Conservation (phyloP, 2,797 vertebrate genomes). For the Parauchenoglanis punctatus region DNA sequence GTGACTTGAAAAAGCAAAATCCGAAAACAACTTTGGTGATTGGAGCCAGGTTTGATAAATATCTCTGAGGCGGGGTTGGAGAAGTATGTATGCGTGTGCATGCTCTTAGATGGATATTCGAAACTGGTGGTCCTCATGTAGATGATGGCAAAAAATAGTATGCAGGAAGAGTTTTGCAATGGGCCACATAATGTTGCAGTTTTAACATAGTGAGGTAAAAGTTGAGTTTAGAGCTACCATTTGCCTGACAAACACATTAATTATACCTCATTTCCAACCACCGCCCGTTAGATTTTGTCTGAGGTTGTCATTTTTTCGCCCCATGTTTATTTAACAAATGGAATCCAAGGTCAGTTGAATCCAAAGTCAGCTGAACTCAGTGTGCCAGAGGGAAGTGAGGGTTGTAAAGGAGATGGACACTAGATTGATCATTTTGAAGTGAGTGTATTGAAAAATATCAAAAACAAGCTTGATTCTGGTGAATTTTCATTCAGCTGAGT, state of each 20-base stretch:
- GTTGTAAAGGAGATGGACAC: not conserved
- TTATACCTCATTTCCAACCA: not conserved
- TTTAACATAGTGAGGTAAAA: not conserved
- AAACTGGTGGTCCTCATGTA: slow-evolving; percentile 9
- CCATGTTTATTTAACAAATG: not conserved
- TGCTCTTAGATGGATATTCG: slow-evolving; percentile 1
- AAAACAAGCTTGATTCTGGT: no score
- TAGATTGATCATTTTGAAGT: not conserved
- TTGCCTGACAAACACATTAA: not conserved
- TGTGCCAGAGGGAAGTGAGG: not conserved
- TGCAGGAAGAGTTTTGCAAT: not conserved
- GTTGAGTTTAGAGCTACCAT: not conserved
- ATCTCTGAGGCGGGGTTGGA: slow-evolving; percentile 44
- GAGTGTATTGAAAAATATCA: not conserved
- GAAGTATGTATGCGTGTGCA: not conserved
- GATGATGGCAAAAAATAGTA: not conserved
- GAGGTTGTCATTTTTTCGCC: not conserved
- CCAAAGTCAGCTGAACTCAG: not conserved
- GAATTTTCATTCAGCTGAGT: no score
- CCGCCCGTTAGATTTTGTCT: not conserved
- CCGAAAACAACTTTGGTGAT: slow-evolving; percentile 48
- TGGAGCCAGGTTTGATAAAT: slow-evolving; percentile 47
- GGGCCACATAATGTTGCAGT: not conserved
- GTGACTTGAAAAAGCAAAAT: slow-evolving; percentile 35
- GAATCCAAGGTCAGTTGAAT: not conserved